Evolutionary conservation across 2,113 vertebrate genomes (phyloP).

Genomic region (Capricornis sumatraensis): DNA sequence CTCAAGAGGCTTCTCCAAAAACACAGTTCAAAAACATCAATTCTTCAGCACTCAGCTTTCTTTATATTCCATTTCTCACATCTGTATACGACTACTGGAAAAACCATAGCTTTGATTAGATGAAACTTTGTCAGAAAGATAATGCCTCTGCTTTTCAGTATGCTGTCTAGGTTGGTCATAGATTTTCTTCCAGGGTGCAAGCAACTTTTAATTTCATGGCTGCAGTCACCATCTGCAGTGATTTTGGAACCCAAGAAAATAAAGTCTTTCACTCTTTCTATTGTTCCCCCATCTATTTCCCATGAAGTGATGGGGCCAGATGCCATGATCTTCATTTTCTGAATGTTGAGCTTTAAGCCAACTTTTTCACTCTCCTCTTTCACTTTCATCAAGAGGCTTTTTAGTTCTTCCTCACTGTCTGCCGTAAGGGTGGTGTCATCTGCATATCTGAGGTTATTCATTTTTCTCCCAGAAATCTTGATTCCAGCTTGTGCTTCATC

Average conservation of each 20-base stretch:
- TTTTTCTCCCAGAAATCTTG: not conserved
- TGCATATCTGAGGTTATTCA: not conserved
- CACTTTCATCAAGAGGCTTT: not conserved
- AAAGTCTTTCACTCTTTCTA: not conserved
- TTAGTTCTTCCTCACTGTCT: not conserved
- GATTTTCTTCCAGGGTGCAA: not conserved
- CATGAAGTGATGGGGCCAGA: not conserved
- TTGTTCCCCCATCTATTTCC: not conserved
- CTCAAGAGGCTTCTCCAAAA: not conserved
- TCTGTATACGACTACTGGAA: rapidly evolving
- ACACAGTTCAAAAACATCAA: not conserved
- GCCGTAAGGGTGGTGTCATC: not conserved
- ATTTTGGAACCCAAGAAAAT: not conserved
- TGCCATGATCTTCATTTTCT: not conserved
- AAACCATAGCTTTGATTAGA: not conserved
- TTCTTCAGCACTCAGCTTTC: not conserved
- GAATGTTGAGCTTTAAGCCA: not conserved
- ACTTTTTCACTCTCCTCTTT: not conserved
- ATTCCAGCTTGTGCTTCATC: not conserved
- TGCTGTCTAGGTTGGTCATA: not conserved
- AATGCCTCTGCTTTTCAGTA: not conserved
- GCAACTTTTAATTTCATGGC: not conserved
- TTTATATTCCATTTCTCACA: not conserved
- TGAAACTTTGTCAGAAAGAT: not conserved
- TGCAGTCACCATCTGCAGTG: not conserved